Evolutionary conservation across 2,113 vertebrate species (phyloP), one percentile per base, ranked within the genome.

Genomic region (Hippoglossus stenolepis): DNA sequence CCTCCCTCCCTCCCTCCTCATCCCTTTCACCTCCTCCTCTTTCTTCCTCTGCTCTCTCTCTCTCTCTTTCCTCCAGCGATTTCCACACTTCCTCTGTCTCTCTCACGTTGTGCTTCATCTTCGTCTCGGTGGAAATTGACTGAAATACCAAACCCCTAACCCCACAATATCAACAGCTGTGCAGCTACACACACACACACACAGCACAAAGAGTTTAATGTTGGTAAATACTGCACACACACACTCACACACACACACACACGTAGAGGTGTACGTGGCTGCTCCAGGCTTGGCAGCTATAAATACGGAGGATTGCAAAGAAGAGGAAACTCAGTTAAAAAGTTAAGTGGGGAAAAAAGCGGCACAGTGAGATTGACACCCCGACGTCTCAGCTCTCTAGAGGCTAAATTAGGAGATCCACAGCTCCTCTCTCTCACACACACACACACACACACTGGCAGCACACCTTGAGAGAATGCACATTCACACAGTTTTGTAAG

Each of bases 261-360:
- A 23, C n/a, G 40, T 10, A 47, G 21, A 85, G 40, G 75, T 57
- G 69, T 79, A 73, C 65, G 73, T 77, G 85, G 85, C 80, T 83
- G 91, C 92, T 93, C 68, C 88, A 90, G 91, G 92, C 91, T 91
- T 80, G 89, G 90, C 88, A 88, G 92, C 91, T 92, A 93, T 93
- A 92, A 93, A 93, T 92, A 93, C 91, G 17, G 85, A 87, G 91
- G 91, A 90, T 88, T 90, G 92, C 86, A 89, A 91, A 90, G 90
- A 91, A 88, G 84, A 91, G 86, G 89, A 92, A 93, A 93, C 85
- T 91, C 91, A 60, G 91, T 92, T 93, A 92, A 93, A 93, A 93
- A 93, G 92, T 93, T 93, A 93, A 93, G 92, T 92, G 92, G 87
- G 91, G 92, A 91, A 93, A 92, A 92, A 92, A 92, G 92, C 90